Conservation (phyloP, 2,888 invertebrate genomes). For the Nasonovia ribisnigri region DNA sequence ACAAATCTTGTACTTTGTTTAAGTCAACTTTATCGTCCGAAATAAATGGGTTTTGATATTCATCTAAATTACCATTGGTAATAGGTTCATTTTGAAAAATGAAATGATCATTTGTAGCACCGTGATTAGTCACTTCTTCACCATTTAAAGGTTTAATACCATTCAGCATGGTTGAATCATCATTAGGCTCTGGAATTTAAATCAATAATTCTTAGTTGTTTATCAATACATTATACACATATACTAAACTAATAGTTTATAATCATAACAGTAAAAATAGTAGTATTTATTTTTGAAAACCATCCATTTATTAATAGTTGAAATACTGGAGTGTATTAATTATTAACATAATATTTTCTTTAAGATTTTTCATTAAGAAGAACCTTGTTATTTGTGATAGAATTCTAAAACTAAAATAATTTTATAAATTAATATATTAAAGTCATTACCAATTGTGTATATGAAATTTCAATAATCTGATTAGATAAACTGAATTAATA, state of each 20-base stretch:
- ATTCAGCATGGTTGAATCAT: slow-evolving; percentile 19
- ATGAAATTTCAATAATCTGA: neutral
- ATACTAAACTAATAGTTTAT: neutral
- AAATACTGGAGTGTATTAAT: neutral
- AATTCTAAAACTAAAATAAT: neutral
- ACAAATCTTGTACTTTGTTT: slow-evolving; percentile 51
- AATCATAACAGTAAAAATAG: neutral
- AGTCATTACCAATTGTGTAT: neutral
- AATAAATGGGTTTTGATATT: slow-evolving; percentile 40
- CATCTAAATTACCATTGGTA: neutral
- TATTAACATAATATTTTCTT: neutral
- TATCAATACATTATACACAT: neutral
- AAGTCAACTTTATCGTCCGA: slow-evolving; percentile 24
- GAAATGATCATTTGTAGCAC: neutral
- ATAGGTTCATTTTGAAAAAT: slow-evolving; percentile 43
- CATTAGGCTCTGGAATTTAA: slow-evolving; percentile 50
- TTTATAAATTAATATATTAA: neutral
- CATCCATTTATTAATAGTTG: neutral
- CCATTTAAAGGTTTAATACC: slow-evolving; percentile 32
- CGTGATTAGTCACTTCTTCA: slow-evolving; percentile 20
- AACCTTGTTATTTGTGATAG: neutral
- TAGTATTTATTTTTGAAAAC: neutral
- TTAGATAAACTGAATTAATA: neutral
- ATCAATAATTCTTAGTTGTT: neutral
- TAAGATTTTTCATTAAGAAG: neutral